Evolutionary conservation across 2,888 invertebrate species (phyloP).

Genomic region (Dolichopus griseipennis): DNA sequence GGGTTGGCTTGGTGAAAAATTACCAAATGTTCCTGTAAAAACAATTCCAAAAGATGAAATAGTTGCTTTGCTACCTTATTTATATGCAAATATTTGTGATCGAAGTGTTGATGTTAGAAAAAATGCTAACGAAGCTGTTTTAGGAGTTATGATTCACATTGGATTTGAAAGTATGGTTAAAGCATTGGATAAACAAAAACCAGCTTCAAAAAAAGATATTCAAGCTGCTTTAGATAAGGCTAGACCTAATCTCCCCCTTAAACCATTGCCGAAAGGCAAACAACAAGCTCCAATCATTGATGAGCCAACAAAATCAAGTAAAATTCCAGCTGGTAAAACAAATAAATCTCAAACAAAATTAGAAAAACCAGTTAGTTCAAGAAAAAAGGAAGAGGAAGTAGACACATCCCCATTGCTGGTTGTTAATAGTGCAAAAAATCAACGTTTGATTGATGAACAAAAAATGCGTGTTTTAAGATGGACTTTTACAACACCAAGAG

Average conservation of each 20-base stretch:
- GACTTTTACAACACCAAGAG: slow-evolving; percentile 88
- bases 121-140: slow-evolving; percentile 77
- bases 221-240: slow-evolving; percentile 75
- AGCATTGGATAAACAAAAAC: slow-evolving; percentile 47
- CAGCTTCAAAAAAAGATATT: slow-evolving; percentile 68
- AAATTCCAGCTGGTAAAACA: slow-evolving; percentile 44
- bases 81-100: slow-evolving; percentile 81
- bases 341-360: slow-evolving; percentile 20
- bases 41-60: slow-evolving; percentile 76
- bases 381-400: slow-evolving; percentile 78
- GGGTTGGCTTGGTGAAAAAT: slow-evolving; percentile 74
- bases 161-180: slow-evolving; percentile 53
- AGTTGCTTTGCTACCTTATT: slow-evolving; percentile 60
- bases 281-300: slow-evolving; percentile 47
- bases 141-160: slow-evolving; percentile 88
- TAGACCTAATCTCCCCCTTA: slow-evolving; percentile 71
- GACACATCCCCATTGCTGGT: slow-evolving; percentile 71
- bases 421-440: slow-evolving; percentile 80
- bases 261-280: slow-evolving; percentile 59
- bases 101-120: slow-evolving; percentile 85
- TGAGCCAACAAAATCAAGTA: slow-evolving; percentile 44
- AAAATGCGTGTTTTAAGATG: slow-evolving; percentile 87
- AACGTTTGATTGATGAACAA: slow-evolving; percentile 88
- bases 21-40: slow-evolving; percentile 62
- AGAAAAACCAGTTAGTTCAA: slow-evolving; percentile 42